Conservation (phyloP, 1,140 invertebrate genomes). For the Eumaeus atala region DNA sequence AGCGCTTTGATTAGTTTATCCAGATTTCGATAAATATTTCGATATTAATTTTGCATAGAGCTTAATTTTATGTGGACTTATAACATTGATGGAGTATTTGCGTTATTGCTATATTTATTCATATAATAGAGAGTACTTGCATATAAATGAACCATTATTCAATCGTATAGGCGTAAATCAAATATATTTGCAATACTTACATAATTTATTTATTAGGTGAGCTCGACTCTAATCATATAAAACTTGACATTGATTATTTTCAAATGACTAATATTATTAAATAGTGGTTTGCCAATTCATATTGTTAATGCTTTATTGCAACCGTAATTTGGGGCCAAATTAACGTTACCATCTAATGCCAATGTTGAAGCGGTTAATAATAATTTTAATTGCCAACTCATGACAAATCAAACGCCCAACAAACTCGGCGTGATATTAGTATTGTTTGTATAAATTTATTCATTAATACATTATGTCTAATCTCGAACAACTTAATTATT, state of each 20-base stretch:
- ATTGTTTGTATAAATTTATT: constrained; percentile 28
- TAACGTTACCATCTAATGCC: background rate
- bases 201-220: too few species aligned
- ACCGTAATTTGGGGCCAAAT: too few species aligned
- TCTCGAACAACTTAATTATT: constrained; percentile 40
- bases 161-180: background rate
- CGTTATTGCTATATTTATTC: too few species aligned
- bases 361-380: background rate
- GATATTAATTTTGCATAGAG: too few species aligned
- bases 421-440: constrained; percentile 23
- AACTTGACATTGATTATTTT: too few species aligned
- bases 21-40: constrained; percentile 3
- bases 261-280: too few species aligned
- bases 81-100: too few species aligned
- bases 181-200: background rate
- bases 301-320: too few species aligned
- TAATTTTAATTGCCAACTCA: constrained; percentile 9
- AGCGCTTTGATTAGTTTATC: constrained; percentile 13
- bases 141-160: background rate
- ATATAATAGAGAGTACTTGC: background rate
- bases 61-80: too few species aligned
- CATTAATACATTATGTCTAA: constrained; percentile 35
- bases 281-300: too few species aligned
- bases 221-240: too few species aligned
- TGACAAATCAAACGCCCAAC: constrained; percentile 12